Percentiles rank a stretch among this genome's conserved stretches.
These are phyloP conservation scores for Phengaris alcon DNA, from an alignment of 2,888 invertebrate genomes.

Conservation along the genomic window DNA sequence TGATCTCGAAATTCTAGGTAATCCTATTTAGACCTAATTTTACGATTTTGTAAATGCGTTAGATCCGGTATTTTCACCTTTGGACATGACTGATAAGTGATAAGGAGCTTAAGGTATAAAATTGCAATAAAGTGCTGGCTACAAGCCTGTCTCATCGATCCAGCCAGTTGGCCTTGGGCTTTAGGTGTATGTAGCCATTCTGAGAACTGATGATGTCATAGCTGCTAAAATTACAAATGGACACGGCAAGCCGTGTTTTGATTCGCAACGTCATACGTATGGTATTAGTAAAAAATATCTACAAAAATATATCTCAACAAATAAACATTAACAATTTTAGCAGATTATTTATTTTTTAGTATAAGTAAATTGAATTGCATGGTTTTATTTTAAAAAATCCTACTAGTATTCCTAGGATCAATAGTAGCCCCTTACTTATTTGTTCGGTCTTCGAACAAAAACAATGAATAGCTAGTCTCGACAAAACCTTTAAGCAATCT, in stretches of 20 bases:
- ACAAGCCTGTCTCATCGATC: conserved; percentile 10
- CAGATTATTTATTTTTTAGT: neutral
- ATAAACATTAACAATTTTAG: neutral
- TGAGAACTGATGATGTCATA: conserved; percentile 15
- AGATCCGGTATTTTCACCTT: conserved; percentile 2
- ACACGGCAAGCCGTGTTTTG: neutral
- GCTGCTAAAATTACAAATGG: neutral
- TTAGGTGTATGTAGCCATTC: neutral
- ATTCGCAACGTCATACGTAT: neutral
- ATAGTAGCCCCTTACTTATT: neutral
- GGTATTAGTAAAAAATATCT: neutral
- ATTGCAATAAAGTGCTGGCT: neutral
- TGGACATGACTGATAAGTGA: conserved; percentile 14
- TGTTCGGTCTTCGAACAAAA: neutral
- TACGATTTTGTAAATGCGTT: neutral
- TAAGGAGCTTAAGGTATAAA: neutral
- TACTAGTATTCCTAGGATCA: neutral
- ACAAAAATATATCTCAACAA: neutral
- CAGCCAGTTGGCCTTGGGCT: neutral
- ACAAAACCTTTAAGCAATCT: neutral
- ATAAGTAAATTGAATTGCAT: too few species aligned
- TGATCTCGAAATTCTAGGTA: too few species aligned
- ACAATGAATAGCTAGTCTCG: neutral
- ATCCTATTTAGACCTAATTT: neutral
- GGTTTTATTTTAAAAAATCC: neutral